Percentiles rank a stretch among this genome's conserved stretches.
phyloP scores from a whole-genome alignment of 2,113 vertebrate genomes.

The Poeciliopsis occidentalis region DNA sequence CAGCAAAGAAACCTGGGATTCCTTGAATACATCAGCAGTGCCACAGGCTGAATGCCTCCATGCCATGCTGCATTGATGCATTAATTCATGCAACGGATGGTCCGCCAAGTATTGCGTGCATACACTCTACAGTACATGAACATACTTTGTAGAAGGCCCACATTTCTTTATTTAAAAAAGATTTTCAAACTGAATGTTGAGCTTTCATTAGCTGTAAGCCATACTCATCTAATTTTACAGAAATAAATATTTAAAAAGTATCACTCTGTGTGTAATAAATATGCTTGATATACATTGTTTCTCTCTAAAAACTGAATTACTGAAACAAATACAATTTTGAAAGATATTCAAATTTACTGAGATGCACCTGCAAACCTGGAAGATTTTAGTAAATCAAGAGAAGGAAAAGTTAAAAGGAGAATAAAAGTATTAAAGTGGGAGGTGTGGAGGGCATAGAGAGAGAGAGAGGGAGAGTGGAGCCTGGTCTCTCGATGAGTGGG shows the following conservation, averaged over 20 bases:
- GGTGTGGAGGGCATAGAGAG: conserved; percentile 9
- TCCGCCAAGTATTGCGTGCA: too few relatives aligned
- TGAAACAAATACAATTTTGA: background rate
- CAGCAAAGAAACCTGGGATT: too few relatives aligned
- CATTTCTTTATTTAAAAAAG: background rate
- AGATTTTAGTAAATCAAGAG: conserved; percentile 57
- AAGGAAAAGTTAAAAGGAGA: conserved; percentile 47
- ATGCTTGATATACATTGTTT: background rate
- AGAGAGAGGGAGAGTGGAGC: conserved; percentile 51
- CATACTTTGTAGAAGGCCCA: too few relatives aligned
- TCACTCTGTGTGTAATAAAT: background rate
- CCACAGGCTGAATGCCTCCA: too few relatives aligned
- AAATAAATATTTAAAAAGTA: too few relatives aligned
- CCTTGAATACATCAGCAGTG: too few relatives aligned
- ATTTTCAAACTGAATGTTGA: background rate
- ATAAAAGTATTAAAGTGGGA: conserved; percentile 56
- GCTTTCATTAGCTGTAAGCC: background rate
- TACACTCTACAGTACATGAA: too few relatives aligned
- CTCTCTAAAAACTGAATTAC: background rate
- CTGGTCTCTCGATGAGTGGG: conserved; percentile 65
- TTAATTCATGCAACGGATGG: too few relatives aligned
- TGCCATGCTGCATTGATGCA: too few relatives aligned
- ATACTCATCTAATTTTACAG: background rate
- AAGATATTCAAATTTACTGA: background rate
- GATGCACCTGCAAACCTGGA: conserved; percentile 35